Percentiles rank a stretch among this genome's conserved stretches.
These are phyloP conservation scores for Neomonachus schauinslandi DNA, from an alignment of 2,113 vertebrate genomes.

Conservation along the genomic window DNA sequence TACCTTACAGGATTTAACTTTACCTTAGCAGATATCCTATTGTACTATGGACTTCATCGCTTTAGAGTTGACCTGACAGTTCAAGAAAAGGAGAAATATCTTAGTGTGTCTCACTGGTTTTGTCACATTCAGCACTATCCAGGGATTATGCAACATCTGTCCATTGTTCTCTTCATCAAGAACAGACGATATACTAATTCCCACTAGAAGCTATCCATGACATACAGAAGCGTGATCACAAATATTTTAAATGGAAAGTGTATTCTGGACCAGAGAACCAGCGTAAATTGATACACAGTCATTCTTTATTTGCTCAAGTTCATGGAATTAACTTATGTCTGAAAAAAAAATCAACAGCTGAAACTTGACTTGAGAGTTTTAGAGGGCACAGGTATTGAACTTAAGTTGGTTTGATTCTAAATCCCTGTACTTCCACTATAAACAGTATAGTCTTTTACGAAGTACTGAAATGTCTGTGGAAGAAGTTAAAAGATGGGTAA, in stretches of 20 bases:
- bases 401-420: background rate
- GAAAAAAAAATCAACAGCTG: background rate
- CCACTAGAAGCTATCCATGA: constrained; percentile 84
- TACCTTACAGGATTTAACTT: constrained; percentile 93
- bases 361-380: background rate
- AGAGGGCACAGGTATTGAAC: background rate
- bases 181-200: constrained; percentile 93
- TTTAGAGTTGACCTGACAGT: constrained; percentile 92
- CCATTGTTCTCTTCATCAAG: constrained; percentile 91
- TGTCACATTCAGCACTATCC: constrained; percentile 95
- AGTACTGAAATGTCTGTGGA: background rate
- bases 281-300: constrained; percentile 61
- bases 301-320: constrained; percentile 64
- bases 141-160: constrained; percentile 92
- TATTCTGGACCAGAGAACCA: constrained; percentile 41
- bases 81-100: constrained; percentile 95
- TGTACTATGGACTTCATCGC: constrained; percentile 94
- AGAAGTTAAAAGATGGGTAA: background rate
- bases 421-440: background rate
- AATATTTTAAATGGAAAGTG: background rate
- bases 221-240: background rate
- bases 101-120: constrained; percentile 97
- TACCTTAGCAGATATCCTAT: constrained; percentile 94
- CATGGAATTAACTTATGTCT: constrained; percentile 8
- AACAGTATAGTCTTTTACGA: background rate